These are phyloP conservation scores for Dipodomys merriami DNA, from an alignment of 2,113 vertebrate species.

Conservation along the genomic window DNA sequence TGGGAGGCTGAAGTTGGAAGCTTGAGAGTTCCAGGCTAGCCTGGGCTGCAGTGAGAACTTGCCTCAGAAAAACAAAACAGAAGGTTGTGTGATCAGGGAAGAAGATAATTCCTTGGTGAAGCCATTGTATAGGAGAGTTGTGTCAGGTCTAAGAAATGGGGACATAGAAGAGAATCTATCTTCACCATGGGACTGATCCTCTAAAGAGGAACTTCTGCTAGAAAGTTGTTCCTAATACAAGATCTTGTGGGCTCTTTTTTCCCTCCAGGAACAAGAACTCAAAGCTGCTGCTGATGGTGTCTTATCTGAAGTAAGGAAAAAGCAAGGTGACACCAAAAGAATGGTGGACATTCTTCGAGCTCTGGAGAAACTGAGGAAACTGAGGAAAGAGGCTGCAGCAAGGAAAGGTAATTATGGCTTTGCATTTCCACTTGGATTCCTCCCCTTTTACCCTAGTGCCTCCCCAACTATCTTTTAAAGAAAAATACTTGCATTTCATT, in stretches of 20 bases:
- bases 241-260: not conserved
- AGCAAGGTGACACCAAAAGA: constrained; percentile 95
- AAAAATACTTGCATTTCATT: constrained; percentile 26
- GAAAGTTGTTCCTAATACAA: not conserved
- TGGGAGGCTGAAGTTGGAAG: not conserved
- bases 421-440: not conserved
- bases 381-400: constrained; percentile 95
- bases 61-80: not conserved
- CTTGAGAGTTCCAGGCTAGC: not conserved
- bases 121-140: not conserved
- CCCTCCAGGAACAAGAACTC: constrained; percentile 92
- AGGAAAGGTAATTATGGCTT: constrained; percentile 89
- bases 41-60: not conserved
- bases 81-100: not conserved
- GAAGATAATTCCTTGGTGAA: not conserved
- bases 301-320: constrained; percentile 95
- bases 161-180: not conserved
- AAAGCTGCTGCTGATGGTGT: constrained; percentile 95
- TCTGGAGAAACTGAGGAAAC: constrained; percentile 93
- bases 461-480: not conserved
- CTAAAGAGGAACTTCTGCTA: not conserved
- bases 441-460: not conserved
- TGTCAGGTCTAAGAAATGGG: not conserved
- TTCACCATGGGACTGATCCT: not conserved
- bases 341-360: constrained; percentile 93